phyloP scores from a whole-genome alignment of 2,888 invertebrate genomes.

The Drosophila meridiana region DNA sequence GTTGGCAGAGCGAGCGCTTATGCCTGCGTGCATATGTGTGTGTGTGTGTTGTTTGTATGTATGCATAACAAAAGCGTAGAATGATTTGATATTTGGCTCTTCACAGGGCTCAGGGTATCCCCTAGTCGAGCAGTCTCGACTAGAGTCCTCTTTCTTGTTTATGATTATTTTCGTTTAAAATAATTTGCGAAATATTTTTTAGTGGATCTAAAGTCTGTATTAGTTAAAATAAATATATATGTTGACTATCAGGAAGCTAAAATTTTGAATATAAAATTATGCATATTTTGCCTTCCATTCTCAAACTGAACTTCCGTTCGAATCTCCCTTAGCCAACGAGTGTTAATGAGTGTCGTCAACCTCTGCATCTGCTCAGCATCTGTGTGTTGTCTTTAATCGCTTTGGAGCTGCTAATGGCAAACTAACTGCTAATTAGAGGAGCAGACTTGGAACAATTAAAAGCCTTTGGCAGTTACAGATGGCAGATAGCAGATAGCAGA shows the following conservation, averaged over 20 bases:
- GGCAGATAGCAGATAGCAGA: constrained; percentile 28
- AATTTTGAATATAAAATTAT: not conserved
- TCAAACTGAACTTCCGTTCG: not conserved
- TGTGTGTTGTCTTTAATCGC: constrained; percentile 21
- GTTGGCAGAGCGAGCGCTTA: too few species aligned
- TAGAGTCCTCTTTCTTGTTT: too few species aligned
- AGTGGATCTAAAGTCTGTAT: not conserved
- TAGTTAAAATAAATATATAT: not conserved
- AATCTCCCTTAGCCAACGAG: not conserved
- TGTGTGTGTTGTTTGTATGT: too few species aligned
- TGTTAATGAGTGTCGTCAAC: not conserved
- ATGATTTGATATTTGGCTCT: too few species aligned
- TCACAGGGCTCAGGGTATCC: too few species aligned
- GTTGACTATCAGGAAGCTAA: not conserved
- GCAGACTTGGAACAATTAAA: constrained; percentile 31
- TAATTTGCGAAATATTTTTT: too few species aligned
- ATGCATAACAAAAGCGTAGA: too few species aligned
- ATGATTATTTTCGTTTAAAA: too few species aligned
- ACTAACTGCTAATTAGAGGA: constrained; percentile 41
- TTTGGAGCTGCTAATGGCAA: constrained; percentile 31
- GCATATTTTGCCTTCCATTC: not conserved
- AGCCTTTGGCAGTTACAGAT: constrained; percentile 16
- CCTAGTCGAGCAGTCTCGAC: too few species aligned
- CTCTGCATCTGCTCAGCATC: constrained; percentile 12
- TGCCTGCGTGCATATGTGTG: too few species aligned